Evolutionary conservation across 2,797 vertebrate species (phyloP).

Genomic region (Acanthurus lineatus): DNA sequence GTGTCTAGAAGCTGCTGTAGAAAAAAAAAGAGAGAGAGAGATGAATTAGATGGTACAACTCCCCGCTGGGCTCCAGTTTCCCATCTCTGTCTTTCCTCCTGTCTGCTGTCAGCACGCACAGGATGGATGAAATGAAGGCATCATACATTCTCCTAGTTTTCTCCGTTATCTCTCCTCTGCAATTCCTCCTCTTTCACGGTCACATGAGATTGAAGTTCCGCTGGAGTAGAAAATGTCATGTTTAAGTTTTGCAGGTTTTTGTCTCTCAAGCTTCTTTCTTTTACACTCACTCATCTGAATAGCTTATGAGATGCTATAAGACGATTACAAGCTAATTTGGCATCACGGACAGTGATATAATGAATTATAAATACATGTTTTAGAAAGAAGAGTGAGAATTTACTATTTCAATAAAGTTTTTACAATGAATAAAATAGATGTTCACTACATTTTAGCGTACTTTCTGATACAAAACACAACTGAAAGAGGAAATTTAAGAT

Average conservation of each 20-base stretch:
- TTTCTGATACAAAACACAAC: background rate
- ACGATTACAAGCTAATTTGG: background rate
- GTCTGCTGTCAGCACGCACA: conserved; percentile 56
- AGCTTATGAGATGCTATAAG: background rate
- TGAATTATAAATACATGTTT: background rate
- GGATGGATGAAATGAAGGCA: conserved; percentile 57
- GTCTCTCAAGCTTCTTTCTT: background rate
- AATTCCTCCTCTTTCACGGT: conserved; percentile 11
- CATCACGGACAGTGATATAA: background rate
- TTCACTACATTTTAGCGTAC: background rate
- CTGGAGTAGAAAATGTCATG: background rate
- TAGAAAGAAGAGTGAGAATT: background rate
- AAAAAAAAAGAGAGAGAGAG: conserved; percentile 30
- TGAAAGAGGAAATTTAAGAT: background rate
- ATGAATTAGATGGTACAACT: conserved; percentile 55
- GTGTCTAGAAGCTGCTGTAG: conserved; percentile 37
- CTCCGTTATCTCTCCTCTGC: conserved; percentile 33
- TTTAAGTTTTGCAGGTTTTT: background rate
- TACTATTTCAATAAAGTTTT: background rate
- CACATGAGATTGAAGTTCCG: conserved; percentile 41
- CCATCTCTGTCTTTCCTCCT: conserved; percentile 33
- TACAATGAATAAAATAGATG: background rate
- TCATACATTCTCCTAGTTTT: conserved; percentile 54
- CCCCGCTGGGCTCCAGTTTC: conserved; percentile 34
- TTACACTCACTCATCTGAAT: background rate